Evolutionary conservation across 2,797 vertebrate genomes (phyloP).

Genomic region (Brotula barbata): DNA sequence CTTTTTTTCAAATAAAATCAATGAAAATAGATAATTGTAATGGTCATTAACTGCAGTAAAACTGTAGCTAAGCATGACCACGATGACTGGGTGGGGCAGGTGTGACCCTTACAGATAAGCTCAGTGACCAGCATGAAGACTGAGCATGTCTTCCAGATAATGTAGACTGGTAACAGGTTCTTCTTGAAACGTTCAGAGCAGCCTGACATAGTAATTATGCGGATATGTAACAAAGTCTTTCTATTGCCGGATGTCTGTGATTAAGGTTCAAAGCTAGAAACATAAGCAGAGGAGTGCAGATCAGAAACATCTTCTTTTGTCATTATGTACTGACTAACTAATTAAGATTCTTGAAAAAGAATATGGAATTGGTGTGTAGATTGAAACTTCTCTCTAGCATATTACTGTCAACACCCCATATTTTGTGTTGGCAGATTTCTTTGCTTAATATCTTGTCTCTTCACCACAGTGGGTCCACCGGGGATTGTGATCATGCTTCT

Average conservation of each 20-base stretch:
- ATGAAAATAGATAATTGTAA: too few species aligned
- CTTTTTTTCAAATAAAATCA: too few species aligned
- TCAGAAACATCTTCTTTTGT: not conserved
- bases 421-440: too few species aligned
- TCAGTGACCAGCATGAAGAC: not conserved
- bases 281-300: constrained; percentile 37
- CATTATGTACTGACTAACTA: not conserved
- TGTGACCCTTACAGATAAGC: constrained; percentile 60
- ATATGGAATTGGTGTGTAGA: too few species aligned
- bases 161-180: too few species aligned
- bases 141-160: not conserved
- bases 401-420: too few species aligned
- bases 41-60: constrained; percentile 4
- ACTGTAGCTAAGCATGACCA: constrained; percentile 4
- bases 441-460: not conserved
- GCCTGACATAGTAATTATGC: too few species aligned
- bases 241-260: constrained; percentile 32
- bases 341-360: not conserved
- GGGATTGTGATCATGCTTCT: constrained; percentile 27
- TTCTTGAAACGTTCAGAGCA: too few species aligned
- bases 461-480: constrained; percentile 17
- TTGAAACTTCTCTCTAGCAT: too few species aligned
- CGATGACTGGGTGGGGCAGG: constrained; percentile 54
- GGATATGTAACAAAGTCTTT: not conserved
- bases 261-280: constrained; percentile 57